Conservation (phyloP, 1,140 invertebrate genomes). For the Scylla paramamosain region DNA sequence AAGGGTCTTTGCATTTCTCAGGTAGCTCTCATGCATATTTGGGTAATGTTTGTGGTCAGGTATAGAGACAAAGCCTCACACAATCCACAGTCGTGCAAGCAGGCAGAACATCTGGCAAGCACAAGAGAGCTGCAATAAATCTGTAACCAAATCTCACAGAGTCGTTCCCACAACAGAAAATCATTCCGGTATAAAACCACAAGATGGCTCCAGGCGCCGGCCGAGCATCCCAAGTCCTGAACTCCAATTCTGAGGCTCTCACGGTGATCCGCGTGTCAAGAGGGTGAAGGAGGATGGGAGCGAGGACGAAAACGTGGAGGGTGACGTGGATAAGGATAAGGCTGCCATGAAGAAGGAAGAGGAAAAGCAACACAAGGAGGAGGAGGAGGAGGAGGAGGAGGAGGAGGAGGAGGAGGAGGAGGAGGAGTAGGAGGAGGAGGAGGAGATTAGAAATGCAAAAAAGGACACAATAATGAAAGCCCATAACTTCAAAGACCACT, state of each 20-base stretch:
- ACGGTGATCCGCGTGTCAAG: background rate
- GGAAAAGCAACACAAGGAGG: background rate
- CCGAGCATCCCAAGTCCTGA: slow-evolving; percentile 44
- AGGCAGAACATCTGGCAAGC: slow-evolving; percentile 56
- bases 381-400: background rate
- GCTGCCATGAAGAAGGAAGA: background rate
- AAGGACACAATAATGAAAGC: background rate
- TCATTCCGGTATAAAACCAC: slow-evolving; percentile 66
- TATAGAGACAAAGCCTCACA: slow-evolving; percentile 39
- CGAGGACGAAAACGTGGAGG: background rate
- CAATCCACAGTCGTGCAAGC: slow-evolving; percentile 42
- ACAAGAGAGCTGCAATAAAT: slow-evolving; percentile 53
- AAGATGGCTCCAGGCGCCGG: slow-evolving; percentile 32
- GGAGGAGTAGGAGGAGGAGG: background rate
- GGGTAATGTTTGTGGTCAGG: background rate
- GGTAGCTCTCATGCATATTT: background rate
- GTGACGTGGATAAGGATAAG: background rate
- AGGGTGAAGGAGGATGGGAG: background rate
- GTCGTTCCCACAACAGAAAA: slow-evolving; percentile 52
- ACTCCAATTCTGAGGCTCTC: slow-evolving; percentile 16
- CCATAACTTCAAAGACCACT: too few relatives aligned
- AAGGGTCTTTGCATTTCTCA: background rate
- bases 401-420: background rate
- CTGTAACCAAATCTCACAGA: slow-evolving; percentile 32
- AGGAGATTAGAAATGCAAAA: background rate